Percentiles rank a stretch among this genome's conserved stretches.
phyloP scores from a whole-genome alignment of 64 coral and sea anemone species.

The Platygyra sinensis region DNA sequence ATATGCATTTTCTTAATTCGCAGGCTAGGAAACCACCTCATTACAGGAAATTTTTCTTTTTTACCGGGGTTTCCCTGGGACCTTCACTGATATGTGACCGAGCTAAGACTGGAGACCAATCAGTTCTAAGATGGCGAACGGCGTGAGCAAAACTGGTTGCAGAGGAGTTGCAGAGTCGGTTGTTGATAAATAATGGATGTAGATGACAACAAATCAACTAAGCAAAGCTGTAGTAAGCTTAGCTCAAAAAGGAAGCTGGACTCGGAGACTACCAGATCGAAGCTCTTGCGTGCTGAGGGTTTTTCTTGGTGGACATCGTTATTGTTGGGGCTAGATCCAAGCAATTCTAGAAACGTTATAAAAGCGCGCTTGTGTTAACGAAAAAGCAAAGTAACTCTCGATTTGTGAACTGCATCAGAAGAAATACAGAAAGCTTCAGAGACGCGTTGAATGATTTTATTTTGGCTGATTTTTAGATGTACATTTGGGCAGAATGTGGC shows the following conservation, averaged over 20 bases:
- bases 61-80: too few relatives aligned
- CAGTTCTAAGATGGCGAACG: neutral
- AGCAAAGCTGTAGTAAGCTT: neutral
- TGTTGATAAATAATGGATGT: conserved; percentile 60
- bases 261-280: conserved; percentile 6
- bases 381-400: neutral
- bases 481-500: neutral
- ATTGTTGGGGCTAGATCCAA: conserved; percentile 55
- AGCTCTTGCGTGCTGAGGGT: conserved; percentile 67
- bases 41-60: too few relatives aligned
- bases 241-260: conserved; percentile 72
- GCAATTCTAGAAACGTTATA: neutral
- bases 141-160: neutral
- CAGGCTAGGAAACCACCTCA: too few relatives aligned
- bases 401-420: neutral
- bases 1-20: too few relatives aligned
- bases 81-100: too few relatives aligned
- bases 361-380: neutral
- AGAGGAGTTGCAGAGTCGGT: neutral
- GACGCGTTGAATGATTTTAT: too few relatives aligned
- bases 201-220: neutral
- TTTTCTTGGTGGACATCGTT: conserved; percentile 96
- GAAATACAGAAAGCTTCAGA: neutral
- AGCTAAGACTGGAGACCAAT: neutral
- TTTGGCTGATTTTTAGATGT: too few relatives aligned